Conservation (phyloP, 2,797 vertebrate species). For the Pteronotus mesoamericanus region DNA sequence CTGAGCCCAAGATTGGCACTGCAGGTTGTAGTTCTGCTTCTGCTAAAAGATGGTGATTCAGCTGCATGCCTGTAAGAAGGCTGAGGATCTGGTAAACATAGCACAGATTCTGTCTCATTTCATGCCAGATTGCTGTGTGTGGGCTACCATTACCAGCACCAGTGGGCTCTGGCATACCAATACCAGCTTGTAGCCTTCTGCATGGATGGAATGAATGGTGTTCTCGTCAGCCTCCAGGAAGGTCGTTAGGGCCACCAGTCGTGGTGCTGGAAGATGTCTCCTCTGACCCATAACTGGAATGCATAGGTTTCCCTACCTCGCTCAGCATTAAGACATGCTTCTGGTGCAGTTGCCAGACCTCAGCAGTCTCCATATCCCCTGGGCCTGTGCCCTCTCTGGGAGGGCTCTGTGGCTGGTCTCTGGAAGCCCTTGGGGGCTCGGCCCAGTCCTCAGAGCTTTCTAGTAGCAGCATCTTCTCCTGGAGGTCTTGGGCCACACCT, state of each 20-base stretch:
- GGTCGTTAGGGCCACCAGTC: constrained; percentile 97
- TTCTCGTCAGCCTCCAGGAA: constrained; percentile 95
- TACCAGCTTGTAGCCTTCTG: constrained; percentile 96
- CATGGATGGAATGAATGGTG: constrained; percentile 94
- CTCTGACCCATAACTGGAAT: constrained; percentile 95
- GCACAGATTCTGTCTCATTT: constrained; percentile 93
- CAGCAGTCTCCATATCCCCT: constrained; percentile 89
- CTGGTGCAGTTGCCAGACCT: constrained; percentile 91
- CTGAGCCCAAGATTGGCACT: constrained; percentile 92
- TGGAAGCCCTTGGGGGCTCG: constrained; percentile 38
- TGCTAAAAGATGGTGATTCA: constrained; percentile 95
- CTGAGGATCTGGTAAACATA: constrained; percentile 99
- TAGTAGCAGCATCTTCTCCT: constrained; percentile 83
- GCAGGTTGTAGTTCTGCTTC: constrained; percentile 97
- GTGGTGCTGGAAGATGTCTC: constrained; percentile 97
- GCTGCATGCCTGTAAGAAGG: constrained; percentile 94
- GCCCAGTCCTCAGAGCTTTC: constrained; percentile 80
- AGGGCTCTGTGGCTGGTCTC: constrained; percentile 58
- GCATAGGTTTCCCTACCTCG: constrained; percentile 96
- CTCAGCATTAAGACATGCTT: constrained; percentile 97
- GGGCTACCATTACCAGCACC: constrained; percentile 92
- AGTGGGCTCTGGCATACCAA: constrained; percentile 95
- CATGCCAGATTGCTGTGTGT: constrained; percentile 89
- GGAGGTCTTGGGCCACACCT: constrained; percentile 80
- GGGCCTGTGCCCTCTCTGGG: constrained; percentile 48